A percentile compares a stretch with the other conserved stretches of the same genome.
These are phyloP conservation scores for Myotis planiceps DNA, from an alignment of 2,797 vertebrate species.

Conservation along the genomic window DNA sequence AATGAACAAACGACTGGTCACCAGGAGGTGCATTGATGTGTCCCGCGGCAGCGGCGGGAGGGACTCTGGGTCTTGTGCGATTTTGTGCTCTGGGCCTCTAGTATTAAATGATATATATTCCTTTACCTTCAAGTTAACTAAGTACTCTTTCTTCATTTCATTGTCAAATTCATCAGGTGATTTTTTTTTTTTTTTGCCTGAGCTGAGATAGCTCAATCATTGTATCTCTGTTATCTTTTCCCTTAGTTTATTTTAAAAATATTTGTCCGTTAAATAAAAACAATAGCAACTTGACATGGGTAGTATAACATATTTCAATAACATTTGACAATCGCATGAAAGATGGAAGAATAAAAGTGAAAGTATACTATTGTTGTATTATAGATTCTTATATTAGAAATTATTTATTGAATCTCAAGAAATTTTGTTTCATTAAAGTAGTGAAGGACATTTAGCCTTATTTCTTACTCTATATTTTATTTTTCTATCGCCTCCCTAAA, in stretches of 20 bases:
- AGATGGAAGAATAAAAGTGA: neutral
- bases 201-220: neutral
- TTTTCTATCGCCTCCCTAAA: neutral
- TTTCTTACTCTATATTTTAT: neutral
- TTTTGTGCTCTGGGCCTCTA: too few relatives aligned
- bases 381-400: neutral
- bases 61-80: too few relatives aligned
- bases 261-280: neutral
- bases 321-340: neutral
- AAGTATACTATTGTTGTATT: neutral
- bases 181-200: neutral
- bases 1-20: too few relatives aligned
- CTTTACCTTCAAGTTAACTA: neutral
- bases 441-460: neutral
- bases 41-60: too few relatives aligned
- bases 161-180: neutral
- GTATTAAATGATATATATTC: neutral
- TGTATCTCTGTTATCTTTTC: neutral
- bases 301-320: neutral
- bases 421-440: neutral
- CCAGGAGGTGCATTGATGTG: too few relatives aligned
- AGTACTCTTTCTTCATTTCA: neutral
- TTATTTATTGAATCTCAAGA: neutral
- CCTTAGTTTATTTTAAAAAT: neutral
- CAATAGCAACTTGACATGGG: neutral